A percentile compares a stretch with the other conserved stretches of the same genome.
phyloP scores from a whole-genome alignment of 2,888 invertebrate genomes.

The Machimus rusticus region DNA sequence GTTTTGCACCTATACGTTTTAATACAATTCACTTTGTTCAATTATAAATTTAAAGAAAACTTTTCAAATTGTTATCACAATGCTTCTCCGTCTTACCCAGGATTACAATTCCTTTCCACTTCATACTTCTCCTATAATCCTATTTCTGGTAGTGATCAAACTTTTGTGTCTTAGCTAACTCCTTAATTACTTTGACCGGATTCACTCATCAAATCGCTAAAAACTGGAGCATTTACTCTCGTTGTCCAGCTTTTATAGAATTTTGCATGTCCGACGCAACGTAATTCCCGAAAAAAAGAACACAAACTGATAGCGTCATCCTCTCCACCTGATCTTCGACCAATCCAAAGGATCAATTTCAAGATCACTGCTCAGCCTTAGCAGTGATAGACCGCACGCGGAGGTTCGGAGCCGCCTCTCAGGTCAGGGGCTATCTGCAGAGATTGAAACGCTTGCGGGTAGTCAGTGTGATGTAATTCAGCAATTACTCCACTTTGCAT shows the following conservation, averaged over 20 bases:
- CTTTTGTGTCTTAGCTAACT: neutral
- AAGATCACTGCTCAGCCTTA: neutral
- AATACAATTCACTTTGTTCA: neutral
- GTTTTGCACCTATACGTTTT: neutral
- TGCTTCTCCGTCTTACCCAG: neutral
- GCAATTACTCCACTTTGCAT: neutral
- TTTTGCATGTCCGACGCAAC: neutral
- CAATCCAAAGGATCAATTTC: neutral
- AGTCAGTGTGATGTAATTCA: neutral
- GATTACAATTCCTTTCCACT: neutral
- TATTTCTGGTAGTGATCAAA: neutral
- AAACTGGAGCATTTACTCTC: neutral
- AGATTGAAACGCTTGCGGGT: neutral
- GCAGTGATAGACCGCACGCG: neutral
- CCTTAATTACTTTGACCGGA: neutral
- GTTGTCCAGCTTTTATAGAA: neutral
- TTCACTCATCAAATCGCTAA: neutral
- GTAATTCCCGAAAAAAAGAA: neutral
- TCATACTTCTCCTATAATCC: neutral
- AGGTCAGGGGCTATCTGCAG: neutral
- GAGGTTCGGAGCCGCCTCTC: neutral
- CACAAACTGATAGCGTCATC: neutral
- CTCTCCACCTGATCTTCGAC: neutral
- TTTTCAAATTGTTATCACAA: neutral
- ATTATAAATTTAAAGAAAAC: neutral